Percentiles rank a stretch among this genome's conserved stretches.
These are phyloP conservation scores for Zapornia atra DNA, from an alignment of 2,113 vertebrate species.

Conservation along the genomic window DNA sequence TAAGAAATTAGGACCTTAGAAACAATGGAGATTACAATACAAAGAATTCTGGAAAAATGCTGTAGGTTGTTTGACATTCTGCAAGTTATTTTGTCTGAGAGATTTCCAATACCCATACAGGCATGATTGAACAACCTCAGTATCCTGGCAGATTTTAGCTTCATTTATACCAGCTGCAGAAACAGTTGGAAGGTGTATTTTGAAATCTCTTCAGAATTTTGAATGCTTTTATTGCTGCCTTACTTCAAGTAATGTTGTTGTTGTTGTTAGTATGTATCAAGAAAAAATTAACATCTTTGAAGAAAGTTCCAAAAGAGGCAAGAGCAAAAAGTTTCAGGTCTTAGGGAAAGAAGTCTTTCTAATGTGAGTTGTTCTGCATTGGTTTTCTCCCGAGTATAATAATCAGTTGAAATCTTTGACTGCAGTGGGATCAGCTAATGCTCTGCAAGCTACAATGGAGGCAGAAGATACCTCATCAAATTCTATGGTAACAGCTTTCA, in stretches of 20 bases:
- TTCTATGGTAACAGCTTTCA: background rate
- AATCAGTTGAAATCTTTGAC: background rate
- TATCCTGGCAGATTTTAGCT: background rate
- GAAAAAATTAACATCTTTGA: background rate
- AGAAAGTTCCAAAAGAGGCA: background rate
- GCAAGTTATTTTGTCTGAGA: background rate
- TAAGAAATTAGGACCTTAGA: background rate
- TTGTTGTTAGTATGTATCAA: background rate
- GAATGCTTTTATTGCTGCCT: background rate
- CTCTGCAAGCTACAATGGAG: background rate
- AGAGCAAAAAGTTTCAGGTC: background rate
- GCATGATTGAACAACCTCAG: background rate
- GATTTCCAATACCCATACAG: background rate
- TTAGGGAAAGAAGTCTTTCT: background rate
- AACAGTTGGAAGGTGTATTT: constrained; percentile 8
- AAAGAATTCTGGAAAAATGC: background rate
- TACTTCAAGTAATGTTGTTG: background rate
- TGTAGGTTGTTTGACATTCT: background rate
- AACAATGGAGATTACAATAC: background rate
- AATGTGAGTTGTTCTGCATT: background rate
- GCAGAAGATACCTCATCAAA: background rate
- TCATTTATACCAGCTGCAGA: constrained; percentile 3
- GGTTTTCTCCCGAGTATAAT: background rate
- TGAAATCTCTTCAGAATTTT: constrained; percentile 8
- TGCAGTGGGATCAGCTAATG: background rate